Evolutionary conservation across 2,797 vertebrate genomes (phyloP).

Genomic region (Lindbergichthys nudifrons): DNA sequence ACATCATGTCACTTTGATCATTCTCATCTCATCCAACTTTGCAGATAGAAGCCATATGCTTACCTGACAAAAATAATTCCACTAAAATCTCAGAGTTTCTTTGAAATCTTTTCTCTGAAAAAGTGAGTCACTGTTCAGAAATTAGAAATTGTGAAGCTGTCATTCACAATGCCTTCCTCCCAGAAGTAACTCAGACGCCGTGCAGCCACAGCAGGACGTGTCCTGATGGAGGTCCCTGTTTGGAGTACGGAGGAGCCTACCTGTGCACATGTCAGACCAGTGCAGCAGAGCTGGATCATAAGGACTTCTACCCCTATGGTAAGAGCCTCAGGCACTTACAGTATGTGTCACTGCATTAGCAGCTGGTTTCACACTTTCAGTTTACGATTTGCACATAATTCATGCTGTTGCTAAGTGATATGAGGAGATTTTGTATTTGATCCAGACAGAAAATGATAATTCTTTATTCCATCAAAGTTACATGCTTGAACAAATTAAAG

Average conservation of each 20-base stretch:
- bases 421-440: constrained; percentile 25
- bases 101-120: too few species aligned
- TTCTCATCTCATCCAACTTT: too few species aligned
- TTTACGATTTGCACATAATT: constrained; percentile 40
- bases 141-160: not conserved
- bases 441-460: constrained; percentile 42
- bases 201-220: constrained; percentile 94
- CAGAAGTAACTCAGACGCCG: constrained; percentile 94
- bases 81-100: too few species aligned
- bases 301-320: constrained; percentile 86
- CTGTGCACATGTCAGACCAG: constrained; percentile 94
- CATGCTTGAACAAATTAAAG: constrained; percentile 37
- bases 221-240: constrained; percentile 93
- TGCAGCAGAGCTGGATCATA: constrained; percentile 76
- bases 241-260: constrained; percentile 94
- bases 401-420: constrained; percentile 24
- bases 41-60: too few species aligned
- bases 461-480: constrained; percentile 34
- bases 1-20: too few species aligned
- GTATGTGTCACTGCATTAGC: constrained; percentile 33
- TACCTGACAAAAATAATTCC: too few species aligned
- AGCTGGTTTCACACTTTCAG: constrained; percentile 50
- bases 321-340: constrained; percentile 79
- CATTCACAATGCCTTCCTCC: constrained; percentile 36
- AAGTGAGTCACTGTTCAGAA: not conserved